These are phyloP conservation scores for Lepidurus packardi DNA, from an alignment of 1,140 invertebrate species.

Conservation along the genomic window DNA sequence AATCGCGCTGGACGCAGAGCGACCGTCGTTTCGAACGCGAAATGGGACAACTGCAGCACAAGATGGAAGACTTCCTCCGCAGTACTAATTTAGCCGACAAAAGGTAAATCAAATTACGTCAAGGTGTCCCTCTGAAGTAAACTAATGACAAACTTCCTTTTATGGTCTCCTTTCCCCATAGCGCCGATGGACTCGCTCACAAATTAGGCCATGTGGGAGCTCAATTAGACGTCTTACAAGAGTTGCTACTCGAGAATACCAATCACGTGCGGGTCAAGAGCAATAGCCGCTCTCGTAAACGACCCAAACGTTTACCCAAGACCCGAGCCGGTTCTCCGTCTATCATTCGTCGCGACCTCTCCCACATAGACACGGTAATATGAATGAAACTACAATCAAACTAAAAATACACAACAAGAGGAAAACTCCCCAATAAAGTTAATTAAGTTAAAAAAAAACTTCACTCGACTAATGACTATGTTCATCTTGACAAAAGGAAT, in stretches of 20 bases:
- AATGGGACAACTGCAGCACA: slow-evolving; percentile 32
- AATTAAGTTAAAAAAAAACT: background rate
- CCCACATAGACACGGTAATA: background rate
- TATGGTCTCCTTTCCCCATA: too few relatives aligned
- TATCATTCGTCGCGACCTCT: background rate
- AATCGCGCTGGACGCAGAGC: slow-evolving; percentile 27
- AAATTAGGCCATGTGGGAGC: background rate
- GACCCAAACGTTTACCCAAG: background rate
- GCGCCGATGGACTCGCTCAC: background rate
- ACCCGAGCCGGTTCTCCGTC: background rate
- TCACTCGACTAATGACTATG: slow-evolving; percentile 22
- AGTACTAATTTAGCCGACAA: slow-evolving; percentile 29
- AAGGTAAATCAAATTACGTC: slow-evolving; percentile 19
- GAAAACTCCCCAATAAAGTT: background rate
- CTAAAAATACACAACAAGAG: background rate
- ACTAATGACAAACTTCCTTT: background rate
- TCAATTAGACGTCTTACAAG: slow-evolving; percentile 24
- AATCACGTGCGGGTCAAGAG: background rate
- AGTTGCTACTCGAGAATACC: background rate
- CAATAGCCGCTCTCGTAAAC: slow-evolving; percentile 20
- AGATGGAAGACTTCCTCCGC: slow-evolving; percentile 33
- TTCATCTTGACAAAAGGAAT: slow-evolving; percentile 22
- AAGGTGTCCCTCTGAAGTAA: background rate
- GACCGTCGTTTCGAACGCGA: slow-evolving; percentile 33
- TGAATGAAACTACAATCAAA: background rate